Conservation (phyloP, 2,888 invertebrate genomes). For the Scotopteryx bipunctaria region DNA sequence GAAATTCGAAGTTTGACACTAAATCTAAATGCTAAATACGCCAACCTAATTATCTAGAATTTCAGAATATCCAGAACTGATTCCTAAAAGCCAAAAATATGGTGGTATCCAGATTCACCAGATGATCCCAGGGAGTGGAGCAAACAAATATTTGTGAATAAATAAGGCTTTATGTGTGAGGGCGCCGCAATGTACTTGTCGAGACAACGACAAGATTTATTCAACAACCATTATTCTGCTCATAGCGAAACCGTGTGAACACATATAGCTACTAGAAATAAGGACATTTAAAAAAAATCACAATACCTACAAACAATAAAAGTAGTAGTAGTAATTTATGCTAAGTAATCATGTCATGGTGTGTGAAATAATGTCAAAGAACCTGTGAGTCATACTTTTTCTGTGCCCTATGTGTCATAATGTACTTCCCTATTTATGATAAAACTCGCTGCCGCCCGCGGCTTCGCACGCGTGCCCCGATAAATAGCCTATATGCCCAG, state of each 20-base stretch:
- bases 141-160: conserved; percentile 66
- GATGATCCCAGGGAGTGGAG: conserved; percentile 47
- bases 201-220: conserved; percentile 50
- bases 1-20: too few relatives aligned
- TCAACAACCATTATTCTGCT: conserved; percentile 54
- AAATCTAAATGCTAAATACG: too few relatives aligned
- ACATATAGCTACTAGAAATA: background rate
- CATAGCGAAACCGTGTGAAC: conserved; percentile 39
- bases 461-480: too few relatives aligned
- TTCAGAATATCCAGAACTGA: background rate
- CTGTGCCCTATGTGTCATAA: too few relatives aligned
- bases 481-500: too few relatives aligned
- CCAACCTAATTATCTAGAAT: too few relatives aligned
- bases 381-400: too few relatives aligned
- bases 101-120: conserved; percentile 36
- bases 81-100: conserved; percentile 31
- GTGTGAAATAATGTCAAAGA: too few relatives aligned
- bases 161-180: conserved; percentile 57
- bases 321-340: too few relatives aligned
- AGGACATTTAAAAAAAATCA: background rate
- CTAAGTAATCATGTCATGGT: too few relatives aligned
- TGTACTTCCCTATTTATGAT: too few relatives aligned
- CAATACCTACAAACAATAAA: background rate
- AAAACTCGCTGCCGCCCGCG: too few relatives aligned
- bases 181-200: conserved; percentile 30